These are phyloP conservation scores for Elanus axillaris DNA, from an alignment of 2,113 vertebrate species.

Conservation along the genomic window DNA sequence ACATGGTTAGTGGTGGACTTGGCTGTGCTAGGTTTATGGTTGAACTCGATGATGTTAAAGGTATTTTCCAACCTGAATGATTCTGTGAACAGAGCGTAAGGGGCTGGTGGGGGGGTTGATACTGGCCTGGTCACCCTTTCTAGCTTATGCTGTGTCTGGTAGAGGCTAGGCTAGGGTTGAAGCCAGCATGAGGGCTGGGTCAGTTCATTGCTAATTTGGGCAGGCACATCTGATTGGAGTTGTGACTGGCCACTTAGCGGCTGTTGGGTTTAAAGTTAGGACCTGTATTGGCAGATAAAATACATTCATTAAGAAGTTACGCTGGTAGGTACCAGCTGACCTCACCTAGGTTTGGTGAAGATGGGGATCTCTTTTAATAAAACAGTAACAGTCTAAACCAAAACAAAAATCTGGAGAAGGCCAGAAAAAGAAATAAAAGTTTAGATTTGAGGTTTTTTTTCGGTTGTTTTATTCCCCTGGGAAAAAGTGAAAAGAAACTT, in stretches of 20 bases:
- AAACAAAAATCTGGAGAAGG: neutral
- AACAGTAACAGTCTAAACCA: neutral
- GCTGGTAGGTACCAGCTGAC: neutral
- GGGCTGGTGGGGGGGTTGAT: neutral
- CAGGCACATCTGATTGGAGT: neutral
- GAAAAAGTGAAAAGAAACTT: neutral
- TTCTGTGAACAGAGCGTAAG: accelerated
- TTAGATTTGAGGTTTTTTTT: accelerated
- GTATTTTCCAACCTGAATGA: too few relatives aligned
- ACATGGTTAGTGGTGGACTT: too few relatives aligned
- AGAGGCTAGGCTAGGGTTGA: neutral
- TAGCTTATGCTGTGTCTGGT: neutral
- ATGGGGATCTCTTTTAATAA: neutral
- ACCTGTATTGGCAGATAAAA: neutral
- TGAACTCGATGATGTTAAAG: too few relatives aligned
- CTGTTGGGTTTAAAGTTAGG: neutral
- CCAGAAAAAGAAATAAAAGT: neutral
- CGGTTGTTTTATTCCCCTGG: neutral
- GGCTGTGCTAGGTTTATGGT: too few relatives aligned
- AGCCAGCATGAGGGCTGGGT: neutral
- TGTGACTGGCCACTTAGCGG: neutral
- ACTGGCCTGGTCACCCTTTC: neutral
- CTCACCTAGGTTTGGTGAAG: neutral
- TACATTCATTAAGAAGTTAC: accelerated
- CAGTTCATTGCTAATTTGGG: neutral